A percentile compares a stretch with the other conserved stretches of the same genome.
Evolutionary conservation across 2,113 vertebrate genomes (phyloP).

Genomic region (Syrmaticus mikado): DNA sequence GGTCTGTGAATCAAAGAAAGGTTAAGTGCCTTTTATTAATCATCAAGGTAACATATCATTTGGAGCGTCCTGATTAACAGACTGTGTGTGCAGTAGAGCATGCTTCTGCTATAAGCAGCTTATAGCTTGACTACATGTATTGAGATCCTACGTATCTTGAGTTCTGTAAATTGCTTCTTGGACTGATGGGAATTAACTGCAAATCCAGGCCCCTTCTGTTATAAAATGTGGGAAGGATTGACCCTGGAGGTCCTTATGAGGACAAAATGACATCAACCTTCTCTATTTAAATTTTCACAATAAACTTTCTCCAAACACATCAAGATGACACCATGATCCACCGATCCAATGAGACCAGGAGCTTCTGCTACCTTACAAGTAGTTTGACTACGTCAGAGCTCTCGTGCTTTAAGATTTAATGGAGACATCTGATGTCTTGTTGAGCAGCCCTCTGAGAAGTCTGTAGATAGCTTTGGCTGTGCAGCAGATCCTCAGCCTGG

Average conservation of each 20-base stretch:
- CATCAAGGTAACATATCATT: neutral
- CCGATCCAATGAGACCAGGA: neutral
- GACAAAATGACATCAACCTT: neutral
- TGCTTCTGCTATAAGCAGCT: neutral
- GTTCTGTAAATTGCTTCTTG: neutral
- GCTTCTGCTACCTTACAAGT: neutral
- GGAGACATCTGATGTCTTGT: neutral
- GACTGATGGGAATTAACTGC: neutral
- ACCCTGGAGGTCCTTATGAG: neutral
- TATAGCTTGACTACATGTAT: neutral
- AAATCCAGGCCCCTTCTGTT: neutral
- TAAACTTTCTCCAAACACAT: neutral
- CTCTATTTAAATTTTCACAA: neutral
- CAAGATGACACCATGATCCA: neutral
- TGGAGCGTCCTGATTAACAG: neutral
- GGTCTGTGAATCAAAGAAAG: constrained; percentile 22
- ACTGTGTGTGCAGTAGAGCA: neutral
- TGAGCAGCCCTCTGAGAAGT: neutral
- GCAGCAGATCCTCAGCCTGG: neutral
- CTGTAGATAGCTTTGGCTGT: neutral
- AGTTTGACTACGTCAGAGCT: neutral
- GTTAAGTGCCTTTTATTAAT: neutral
- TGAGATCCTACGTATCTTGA: neutral
- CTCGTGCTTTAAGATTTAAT: neutral
- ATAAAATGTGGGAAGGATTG: neutral